Percentiles rank a stretch among this genome's conserved stretches.
phyloP scores from a whole-genome alignment of 2,797 vertebrate genomes.

The Pelodytes ibericus region DNA sequence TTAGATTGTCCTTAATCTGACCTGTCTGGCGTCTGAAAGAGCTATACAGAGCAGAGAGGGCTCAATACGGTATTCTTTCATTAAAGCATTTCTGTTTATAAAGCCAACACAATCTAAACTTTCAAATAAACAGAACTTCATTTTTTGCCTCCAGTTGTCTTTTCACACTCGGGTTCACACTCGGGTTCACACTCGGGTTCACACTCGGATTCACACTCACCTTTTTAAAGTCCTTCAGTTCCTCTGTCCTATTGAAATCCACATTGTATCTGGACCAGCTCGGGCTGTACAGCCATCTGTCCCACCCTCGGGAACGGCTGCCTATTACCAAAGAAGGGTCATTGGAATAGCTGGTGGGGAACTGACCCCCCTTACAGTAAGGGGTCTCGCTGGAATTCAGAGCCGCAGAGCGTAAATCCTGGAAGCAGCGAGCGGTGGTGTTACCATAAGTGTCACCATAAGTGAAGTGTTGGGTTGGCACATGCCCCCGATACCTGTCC shows the following conservation, averaged over 20 bases:
- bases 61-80: too few species aligned
- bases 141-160: too few species aligned
- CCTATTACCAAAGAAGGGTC: slow-evolving; percentile 29
- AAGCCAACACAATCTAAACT: too few species aligned
- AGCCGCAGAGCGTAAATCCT: slow-evolving; percentile 57
- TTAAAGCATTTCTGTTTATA: too few species aligned
- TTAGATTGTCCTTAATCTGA: too few species aligned
- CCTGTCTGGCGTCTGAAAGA: too few species aligned
- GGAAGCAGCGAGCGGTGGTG: slow-evolving; percentile 65
- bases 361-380: slow-evolving; percentile 57
- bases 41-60: too few species aligned
- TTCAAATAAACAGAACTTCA: too few species aligned
- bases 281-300: slow-evolving; percentile 45
- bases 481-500: slow-evolving; percentile 65
- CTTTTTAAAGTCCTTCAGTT: slow-evolving; percentile 68
- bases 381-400: slow-evolving; percentile 56
- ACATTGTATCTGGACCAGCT: slow-evolving; percentile 62
- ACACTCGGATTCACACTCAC: too few species aligned
- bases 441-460: slow-evolving; percentile 65
- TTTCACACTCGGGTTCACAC: too few species aligned
- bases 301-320: not conserved
- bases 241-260: slow-evolving; percentile 59
- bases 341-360: slow-evolving; percentile 65
- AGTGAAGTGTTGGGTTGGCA: slow-evolving; percentile 58
- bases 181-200: too few species aligned